A percentile compares a stretch with the other conserved stretches of the same genome.
These are phyloP conservation scores for Drosophila yooni DNA, from an alignment of 2,888 invertebrate genomes.

Conservation along the genomic window DNA sequence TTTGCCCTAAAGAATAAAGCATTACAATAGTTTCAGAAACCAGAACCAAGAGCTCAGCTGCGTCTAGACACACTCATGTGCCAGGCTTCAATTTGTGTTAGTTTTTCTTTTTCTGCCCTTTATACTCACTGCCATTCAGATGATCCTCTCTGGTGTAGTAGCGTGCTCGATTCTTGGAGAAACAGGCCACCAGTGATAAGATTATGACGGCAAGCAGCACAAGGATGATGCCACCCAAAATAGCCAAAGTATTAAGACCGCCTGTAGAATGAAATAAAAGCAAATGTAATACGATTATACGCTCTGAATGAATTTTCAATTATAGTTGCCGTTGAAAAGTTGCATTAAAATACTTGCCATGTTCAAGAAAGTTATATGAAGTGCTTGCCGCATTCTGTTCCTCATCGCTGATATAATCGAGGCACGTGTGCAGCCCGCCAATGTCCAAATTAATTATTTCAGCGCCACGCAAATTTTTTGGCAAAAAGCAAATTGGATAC, in stretches of 20 bases:
- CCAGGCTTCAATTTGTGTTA: not conserved
- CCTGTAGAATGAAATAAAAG: slow-evolving; percentile 82
- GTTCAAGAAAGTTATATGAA: slow-evolving; percentile 86
- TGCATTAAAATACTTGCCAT: slow-evolving; percentile 82
- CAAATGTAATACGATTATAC: not conserved
- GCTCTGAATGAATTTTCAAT: not conserved
- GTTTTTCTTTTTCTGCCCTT: not conserved
- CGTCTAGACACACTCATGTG: not conserved
- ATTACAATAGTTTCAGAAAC: slow-evolving; percentile 21
- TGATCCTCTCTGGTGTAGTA: slow-evolving; percentile 93
- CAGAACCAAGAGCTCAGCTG: slow-evolving; percentile 13
- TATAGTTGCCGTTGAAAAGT: not conserved
- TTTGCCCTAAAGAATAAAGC: slow-evolving; percentile 44
- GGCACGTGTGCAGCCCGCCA: slow-evolving; percentile 83
- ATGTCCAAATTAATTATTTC: slow-evolving; percentile 84
- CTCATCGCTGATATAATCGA: slow-evolving; percentile 85
- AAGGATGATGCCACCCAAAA: slow-evolving; percentile 85
- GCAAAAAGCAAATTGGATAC: slow-evolving; percentile 85
- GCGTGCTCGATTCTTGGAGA: slow-evolving; percentile 89
- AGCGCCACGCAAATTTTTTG: slow-evolving; percentile 84
- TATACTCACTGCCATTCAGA: slow-evolving; percentile 81
- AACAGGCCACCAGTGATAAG: slow-evolving; percentile 86
- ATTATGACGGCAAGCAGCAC: slow-evolving; percentile 84
- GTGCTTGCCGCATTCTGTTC: slow-evolving; percentile 86
- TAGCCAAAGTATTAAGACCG: slow-evolving; percentile 86